phyloP scores from a whole-genome alignment of 2,888 invertebrate species.

The Spodoptera picta region DNA sequence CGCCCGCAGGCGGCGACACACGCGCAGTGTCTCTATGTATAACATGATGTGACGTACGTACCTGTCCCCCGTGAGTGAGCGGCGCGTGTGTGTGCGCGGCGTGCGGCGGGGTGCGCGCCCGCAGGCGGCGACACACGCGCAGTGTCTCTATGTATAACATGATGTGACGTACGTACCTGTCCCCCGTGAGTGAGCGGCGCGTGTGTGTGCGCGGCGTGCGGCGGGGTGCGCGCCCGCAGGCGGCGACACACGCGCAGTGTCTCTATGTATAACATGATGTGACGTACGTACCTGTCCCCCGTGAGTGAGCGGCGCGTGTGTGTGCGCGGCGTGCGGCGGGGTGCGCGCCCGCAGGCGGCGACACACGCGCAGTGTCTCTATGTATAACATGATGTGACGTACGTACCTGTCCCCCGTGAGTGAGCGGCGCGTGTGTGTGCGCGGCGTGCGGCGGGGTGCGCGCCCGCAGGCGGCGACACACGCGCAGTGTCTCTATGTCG shows the following conservation, averaged over 20 bases:
- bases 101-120: constrained; percentile 93
- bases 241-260: constrained; percentile 95
- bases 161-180: no score
- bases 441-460: constrained; percentile 91
- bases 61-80: constrained; percentile 24
- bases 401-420: constrained; percentile 17
- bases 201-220: constrained; percentile 70
- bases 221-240: constrained; percentile 94
- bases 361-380: no score
- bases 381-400: no score
- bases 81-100: constrained; percentile 5
- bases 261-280: constrained; percentile 86
- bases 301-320: constrained; percentile 28
- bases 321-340: constrained; percentile 87
- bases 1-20: constrained; percentile 95
- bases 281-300: constrained; percentile 5
- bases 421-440: constrained; percentile 16
- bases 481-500: constrained; percentile 93
- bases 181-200: constrained; percentile 30
- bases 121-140: constrained; percentile 94
- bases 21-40: constrained; percentile 93
- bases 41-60: no score
- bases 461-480: constrained; percentile 95
- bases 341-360: constrained; percentile 92
- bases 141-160: constrained; percentile 91